phyloP scores from a whole-genome alignment of 2,113 vertebrate genomes.

The Tachysurus fulvidraco region DNA sequence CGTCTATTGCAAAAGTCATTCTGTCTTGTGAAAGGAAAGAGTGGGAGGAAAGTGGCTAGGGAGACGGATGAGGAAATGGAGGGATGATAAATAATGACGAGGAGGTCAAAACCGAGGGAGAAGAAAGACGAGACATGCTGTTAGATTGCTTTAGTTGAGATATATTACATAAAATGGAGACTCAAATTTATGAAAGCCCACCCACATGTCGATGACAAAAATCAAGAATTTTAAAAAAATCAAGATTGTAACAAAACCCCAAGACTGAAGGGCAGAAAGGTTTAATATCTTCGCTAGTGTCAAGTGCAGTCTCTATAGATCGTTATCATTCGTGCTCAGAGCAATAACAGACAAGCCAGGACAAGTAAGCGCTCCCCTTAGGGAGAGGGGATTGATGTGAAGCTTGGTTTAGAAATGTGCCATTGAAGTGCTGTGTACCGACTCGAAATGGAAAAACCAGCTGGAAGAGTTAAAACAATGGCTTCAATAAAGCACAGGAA shows the following conservation, averaged over 20 bases:
- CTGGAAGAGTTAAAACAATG: conserved; percentile 42
- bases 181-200: not conserved
- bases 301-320: conserved; percentile 21
- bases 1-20: conserved; percentile 43
- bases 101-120: conserved; percentile 13
- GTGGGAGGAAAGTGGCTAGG: conserved; percentile 49
- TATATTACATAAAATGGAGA: not conserved
- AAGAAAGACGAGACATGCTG: conserved; percentile 20
- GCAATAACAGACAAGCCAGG: conserved; percentile 39
- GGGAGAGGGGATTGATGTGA: conserved; percentile 35
- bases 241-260: conserved; percentile 16
- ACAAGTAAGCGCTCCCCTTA: conserved; percentile 25
- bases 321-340: conserved; percentile 15
- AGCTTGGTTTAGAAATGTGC: conserved; percentile 32
- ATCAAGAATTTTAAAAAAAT: conserved; percentile 18
- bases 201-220: conserved; percentile 10
- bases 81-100: conserved; percentile 41
- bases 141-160: conserved; percentile 20
- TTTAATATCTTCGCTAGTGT: conserved; percentile 28
- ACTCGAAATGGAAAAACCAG: conserved; percentile 37
- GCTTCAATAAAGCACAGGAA: conserved; percentile 3
- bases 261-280: conserved; percentile 22
- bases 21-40: conserved; percentile 49
- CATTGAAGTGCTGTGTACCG: conserved; percentile 28
- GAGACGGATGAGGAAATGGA: conserved; percentile 40